Conservation (phyloP, 2,888 invertebrate genomes). For the Dryobotodes eremita region DNA sequence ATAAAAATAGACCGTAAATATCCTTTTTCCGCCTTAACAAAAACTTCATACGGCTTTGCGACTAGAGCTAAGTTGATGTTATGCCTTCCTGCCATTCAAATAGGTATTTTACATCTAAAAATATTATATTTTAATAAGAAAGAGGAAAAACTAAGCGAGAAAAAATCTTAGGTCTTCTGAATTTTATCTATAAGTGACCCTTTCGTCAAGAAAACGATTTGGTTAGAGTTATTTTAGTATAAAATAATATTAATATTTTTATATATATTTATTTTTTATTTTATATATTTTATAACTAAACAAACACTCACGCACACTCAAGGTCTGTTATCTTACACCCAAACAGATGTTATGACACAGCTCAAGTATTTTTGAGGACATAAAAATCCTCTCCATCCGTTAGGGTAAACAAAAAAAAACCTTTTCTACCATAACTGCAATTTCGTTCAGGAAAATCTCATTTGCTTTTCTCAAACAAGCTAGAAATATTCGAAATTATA, state of each 20-base stretch:
- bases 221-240: background rate
- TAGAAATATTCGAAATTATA: background rate
- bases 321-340: slow-evolving; percentile 2
- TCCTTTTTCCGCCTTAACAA: background rate
- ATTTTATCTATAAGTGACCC: background rate
- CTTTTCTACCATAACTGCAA: background rate
- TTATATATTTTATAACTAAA: no score
- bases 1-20: background rate
- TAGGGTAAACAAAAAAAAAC: background rate
- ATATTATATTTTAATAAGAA: background rate
- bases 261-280: no score
- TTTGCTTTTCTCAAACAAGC: slow-evolving; percentile 5
- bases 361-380: slow-evolving; percentile 4
- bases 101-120: background rate
- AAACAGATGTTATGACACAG: slow-evolving; percentile 18
- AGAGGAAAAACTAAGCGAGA: no score
- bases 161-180: background rate
- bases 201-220: slow-evolving; percentile 7
- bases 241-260: no score
- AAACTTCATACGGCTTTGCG: background rate
- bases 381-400: background rate
- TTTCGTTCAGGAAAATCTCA: background rate
- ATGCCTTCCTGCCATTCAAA: no score
- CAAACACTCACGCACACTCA: slow-evolving; percentile 13
- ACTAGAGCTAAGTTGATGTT: background rate